Base-by-base conservation (phyloP, 2,797 vertebrate genomes). In the Notoglanidium macrostoma region DNA sequence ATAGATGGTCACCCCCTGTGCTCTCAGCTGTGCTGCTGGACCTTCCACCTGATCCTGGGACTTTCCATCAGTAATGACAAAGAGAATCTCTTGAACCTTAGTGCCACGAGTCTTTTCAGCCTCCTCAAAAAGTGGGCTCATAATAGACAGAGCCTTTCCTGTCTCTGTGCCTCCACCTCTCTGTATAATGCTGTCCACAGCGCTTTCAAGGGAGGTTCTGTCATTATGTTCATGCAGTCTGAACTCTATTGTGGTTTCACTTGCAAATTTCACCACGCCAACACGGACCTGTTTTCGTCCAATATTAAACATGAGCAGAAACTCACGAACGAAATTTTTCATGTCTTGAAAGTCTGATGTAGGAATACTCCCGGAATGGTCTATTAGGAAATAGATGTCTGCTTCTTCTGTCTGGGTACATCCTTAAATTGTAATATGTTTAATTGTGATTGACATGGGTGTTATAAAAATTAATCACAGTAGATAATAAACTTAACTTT, bases 331-430 rank as follows among this genome's bases (percentile, higher is more conserved):
- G 90, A 98, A 98, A 12, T 82, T 92, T 92, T 97, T 97, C 94
- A 97, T 96, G 87, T 97, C 96, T 0, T 87, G 1, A 84, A 98
- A 97, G 90, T 97, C 94, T 0, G 76, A 0, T 0, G 90, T 90
- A 0, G 72, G 0, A 85, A 97, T 97, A 88, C 96, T 97, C 54
- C 93, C 94, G 0, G 97, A 98, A 0, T 96, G 95, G 91, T 97
- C 97, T 1, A 97, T 93, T 32, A 98, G 92, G 92, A 98, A 98
- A 93, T 95, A 97, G 85, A 97, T 96, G 83, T 97, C 97, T 0
- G 96, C 97, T 94, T 97, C 96, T 80, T 97, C 95, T 0, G 94
- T 95, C n/a, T 96, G 91, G 11, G 88, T 5, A 29, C 97, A 98
- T 29, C 93, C 97, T 97, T 86, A 91, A 91, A 84, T 74, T 54